Percentiles rank a stretch among this genome's conserved stretches.
Evolutionary conservation across 1,140 invertebrate species (phyloP).

Genomic region (Scaptomyza graminum): DNA sequence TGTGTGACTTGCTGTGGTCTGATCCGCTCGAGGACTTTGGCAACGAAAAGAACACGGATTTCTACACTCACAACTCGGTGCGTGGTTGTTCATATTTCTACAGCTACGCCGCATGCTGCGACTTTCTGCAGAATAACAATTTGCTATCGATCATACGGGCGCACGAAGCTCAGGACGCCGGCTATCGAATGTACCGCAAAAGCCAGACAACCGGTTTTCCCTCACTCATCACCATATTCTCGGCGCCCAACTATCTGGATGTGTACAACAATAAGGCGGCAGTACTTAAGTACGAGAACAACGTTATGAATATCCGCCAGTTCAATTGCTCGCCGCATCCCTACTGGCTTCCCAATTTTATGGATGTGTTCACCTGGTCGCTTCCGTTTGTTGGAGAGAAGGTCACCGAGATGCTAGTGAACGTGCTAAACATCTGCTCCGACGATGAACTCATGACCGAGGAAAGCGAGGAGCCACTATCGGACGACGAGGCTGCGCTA

Average conservation of each 20-base stretch:
- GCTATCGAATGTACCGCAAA: conserved; percentile 99
- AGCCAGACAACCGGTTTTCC: conserved; percentile 99
- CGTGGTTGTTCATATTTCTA: conserved; percentile 99
- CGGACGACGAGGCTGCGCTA: conserved; percentile 89
- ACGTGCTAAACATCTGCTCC: conserved; percentile 99
- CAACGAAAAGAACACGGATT: conserved; percentile 99
- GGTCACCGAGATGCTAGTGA: conserved; percentile 99
- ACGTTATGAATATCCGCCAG: conserved; percentile 99
- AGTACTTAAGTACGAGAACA: conserved; percentile 99
- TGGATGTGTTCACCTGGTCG: conserved; percentile 99
- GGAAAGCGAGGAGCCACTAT: conserved; percentile 93
- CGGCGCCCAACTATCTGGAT: conserved; percentile 99
- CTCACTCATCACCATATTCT: conserved; percentile 99
- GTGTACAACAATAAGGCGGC: conserved; percentile 99
- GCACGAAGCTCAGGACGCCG: conserved; percentile 99
- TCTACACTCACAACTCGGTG: conserved; percentile 99
- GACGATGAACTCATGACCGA: conserved; percentile 99
- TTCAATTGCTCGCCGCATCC: conserved; percentile 99
- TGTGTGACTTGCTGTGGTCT: conserved; percentile 99
- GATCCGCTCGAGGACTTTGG: conserved; percentile 99
- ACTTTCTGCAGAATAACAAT: conserved; percentile 99
- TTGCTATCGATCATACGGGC: conserved; percentile 99
- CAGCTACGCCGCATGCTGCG: conserved; percentile 99
- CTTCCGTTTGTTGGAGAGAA: conserved; percentile 99
- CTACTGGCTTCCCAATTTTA: conserved; percentile 99